Evolutionary conservation across 2,888 invertebrate species (phyloP).

Genomic region (Trissolcus japonicus): DNA sequence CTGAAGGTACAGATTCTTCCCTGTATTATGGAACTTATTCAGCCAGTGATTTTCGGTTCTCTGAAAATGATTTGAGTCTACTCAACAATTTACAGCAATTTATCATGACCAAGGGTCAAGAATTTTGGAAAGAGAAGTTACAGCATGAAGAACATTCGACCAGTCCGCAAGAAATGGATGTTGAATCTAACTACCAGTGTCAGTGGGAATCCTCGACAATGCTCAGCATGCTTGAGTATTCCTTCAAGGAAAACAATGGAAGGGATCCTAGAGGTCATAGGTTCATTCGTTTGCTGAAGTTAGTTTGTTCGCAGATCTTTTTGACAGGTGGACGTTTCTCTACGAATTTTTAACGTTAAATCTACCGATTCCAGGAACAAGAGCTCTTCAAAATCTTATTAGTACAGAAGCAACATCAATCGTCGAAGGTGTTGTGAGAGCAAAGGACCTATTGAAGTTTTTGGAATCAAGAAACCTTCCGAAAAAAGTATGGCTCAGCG

Average conservation of each 20-base stretch:
- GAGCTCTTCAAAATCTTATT: constrained; percentile 1
- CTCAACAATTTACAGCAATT: neutral
- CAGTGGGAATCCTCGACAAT: constrained; percentile 16
- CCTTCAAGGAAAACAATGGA: neutral
- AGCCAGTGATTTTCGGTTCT: neutral
- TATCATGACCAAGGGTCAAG: neutral
- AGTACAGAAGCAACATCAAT: constrained; percentile 4
- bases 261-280: neutral
- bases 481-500: constrained; percentile 48
- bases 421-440: constrained; percentile 5
- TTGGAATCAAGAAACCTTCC: constrained; percentile 47
- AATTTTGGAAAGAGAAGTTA: constrained; percentile 1
- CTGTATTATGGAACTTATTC: neutral
- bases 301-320: constrained; percentile 3
- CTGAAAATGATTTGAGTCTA: neutral
- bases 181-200: neutral
- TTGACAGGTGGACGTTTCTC: neutral
- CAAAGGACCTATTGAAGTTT: constrained; percentile 44
- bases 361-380: constrained; percentile 7
- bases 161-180: neutral
- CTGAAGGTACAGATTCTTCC: neutral
- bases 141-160: neutral
- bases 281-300: neutral
- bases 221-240: constrained; percentile 11
- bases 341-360: constrained; percentile 10